phyloP scores from a whole-genome alignment of 35 echinoderm and acorn worm genomes.

The Nesometra sesokonis region DNA sequence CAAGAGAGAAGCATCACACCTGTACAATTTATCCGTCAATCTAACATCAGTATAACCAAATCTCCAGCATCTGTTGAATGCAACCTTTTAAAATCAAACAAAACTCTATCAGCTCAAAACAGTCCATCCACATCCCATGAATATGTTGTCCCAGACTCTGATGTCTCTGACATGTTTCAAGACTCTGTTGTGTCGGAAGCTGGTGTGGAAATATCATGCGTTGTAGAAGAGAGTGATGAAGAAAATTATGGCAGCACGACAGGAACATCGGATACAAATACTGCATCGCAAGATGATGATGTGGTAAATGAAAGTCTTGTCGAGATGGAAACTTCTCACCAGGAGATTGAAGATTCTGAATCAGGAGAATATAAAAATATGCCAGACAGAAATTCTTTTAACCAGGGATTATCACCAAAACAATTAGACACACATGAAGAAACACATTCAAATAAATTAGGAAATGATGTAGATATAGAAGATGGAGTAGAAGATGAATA shows the following conservation, averaged over 20 bases:
- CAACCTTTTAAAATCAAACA: too few relatives aligned
- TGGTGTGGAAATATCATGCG: too few relatives aligned
- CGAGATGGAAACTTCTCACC: background rate
- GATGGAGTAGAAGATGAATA: conserved; percentile 1
- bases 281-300: background rate
- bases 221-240: background rate
- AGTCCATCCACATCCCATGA: background rate
- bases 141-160: background rate
- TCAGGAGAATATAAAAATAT: too few relatives aligned
- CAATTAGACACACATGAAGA: background rate
- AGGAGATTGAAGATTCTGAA: background rate
- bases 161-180: too few relatives aligned
- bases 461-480: background rate
- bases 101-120: background rate
- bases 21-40: background rate
- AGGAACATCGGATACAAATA: background rate
- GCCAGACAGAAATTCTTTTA: too few relatives aligned
- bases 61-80: background rate
- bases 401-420: background rate
- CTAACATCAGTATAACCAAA: background rate
- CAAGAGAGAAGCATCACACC: background rate
- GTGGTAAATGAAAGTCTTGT: background rate
- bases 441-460: background rate
- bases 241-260: background rate
- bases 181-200: too few relatives aligned